Evolutionary conservation across 2,113 vertebrate species (phyloP).

Genomic region (Choloepus hoffmanni): DNA sequence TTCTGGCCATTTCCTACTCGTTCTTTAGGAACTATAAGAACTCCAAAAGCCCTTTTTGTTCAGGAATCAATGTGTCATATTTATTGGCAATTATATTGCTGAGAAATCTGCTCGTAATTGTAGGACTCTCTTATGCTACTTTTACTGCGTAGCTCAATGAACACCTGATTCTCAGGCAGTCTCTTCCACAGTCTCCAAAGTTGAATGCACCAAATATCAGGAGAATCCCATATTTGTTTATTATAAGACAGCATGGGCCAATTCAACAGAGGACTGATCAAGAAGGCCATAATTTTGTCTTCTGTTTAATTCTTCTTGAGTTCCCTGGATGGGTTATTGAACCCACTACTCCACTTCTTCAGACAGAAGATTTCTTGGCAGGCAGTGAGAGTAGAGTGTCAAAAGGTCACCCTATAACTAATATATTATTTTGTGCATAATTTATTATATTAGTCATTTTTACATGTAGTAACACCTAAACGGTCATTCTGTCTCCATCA

Average conservation of each 20-base stretch:
- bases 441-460: background rate
- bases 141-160: background rate
- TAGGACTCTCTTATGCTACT: background rate
- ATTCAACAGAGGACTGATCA: background rate
- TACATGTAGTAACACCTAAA: background rate
- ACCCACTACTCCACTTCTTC: background rate
- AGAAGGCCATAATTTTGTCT: background rate
- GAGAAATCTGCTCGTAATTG: background rate
- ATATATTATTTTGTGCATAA: background rate
- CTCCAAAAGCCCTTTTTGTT: background rate
- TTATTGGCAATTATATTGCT: background rate
- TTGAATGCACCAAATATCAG: background rate
- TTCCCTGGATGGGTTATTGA: background rate
- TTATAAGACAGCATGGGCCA: background rate
- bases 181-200: background rate
- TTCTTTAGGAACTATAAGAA: background rate
- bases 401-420: background rate
- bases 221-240: background rate
- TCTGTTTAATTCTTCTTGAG: background rate
- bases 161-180: background rate
- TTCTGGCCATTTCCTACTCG: background rate
- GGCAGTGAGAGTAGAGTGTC: background rate
- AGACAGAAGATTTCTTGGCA: background rate
- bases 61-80: background rate
- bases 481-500: background rate